A percentile compares a stretch with the other conserved stretches of the same genome.
Evolutionary conservation across 30 jellyfish, hydroid and myxozoan genomes (phyloP).

Genomic region (Pelagia noctiluca): DNA sequence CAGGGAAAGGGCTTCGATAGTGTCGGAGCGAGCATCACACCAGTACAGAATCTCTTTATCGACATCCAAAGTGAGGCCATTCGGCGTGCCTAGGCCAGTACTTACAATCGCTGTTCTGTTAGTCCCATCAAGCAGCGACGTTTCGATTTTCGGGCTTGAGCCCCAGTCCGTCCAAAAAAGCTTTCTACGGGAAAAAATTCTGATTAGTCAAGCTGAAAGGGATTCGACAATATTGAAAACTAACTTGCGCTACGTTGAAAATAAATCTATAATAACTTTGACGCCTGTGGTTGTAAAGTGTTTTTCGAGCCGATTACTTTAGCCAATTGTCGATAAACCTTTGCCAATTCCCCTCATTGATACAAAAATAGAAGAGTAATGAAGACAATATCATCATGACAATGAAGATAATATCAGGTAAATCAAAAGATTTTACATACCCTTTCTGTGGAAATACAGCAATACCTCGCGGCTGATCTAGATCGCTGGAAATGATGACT

Average conservation of each 20-base stretch:
- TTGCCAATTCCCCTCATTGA: too few species aligned
- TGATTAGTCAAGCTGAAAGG: neutral
- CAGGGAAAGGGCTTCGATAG: slow-evolving; percentile 64
- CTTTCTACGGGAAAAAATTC: slow-evolving; percentile 51
- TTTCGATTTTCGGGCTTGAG: slow-evolving; percentile 73
- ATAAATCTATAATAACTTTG: too few species aligned
- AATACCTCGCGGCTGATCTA: slow-evolving; percentile 91
- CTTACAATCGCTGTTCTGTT: slow-evolving; percentile 62
- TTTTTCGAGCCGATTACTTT: too few species aligned
- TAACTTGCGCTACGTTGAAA: too few species aligned
- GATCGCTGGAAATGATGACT: slow-evolving; percentile 72
- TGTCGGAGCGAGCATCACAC: slow-evolving; percentile 94
- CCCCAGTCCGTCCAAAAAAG: slow-evolving; percentile 99
- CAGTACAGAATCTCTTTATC: slow-evolving; percentile 74
- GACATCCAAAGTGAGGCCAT: slow-evolving; percentile 84
- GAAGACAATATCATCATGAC: too few species aligned
- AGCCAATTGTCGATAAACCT: too few species aligned
- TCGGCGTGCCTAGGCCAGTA: slow-evolving; percentile 75
- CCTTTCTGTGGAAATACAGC: slow-evolving; percentile 85
- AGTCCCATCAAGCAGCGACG: slow-evolving; percentile 78
- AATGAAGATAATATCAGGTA: neutral
- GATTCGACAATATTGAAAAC: neutral
- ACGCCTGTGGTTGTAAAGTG: too few species aligned
- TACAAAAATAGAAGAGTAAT: too few species aligned
- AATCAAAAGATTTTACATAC: slow-evolving; percentile 47